A percentile compares a stretch with the other conserved stretches of the same genome.
Evolutionary conservation across 2,888 invertebrate species (phyloP).

Genomic region (Mermis nigrescens): DNA sequence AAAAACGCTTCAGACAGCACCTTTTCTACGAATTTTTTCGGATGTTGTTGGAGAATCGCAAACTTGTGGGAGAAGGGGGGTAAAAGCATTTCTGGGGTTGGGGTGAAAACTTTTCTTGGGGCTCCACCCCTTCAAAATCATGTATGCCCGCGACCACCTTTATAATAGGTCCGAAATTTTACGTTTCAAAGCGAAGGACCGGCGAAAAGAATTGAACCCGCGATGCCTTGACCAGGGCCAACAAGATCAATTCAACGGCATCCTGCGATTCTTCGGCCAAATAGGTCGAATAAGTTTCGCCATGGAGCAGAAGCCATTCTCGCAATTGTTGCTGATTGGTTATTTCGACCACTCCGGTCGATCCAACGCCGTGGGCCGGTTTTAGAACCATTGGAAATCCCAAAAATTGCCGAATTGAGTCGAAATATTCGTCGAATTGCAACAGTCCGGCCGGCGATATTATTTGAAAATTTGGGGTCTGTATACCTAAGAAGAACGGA

Average conservation of each 20-base stretch:
- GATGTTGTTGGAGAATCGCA: no score
- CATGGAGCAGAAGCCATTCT: background rate
- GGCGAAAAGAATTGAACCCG: background rate
- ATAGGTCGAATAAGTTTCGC: background rate
- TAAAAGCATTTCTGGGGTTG: no score
- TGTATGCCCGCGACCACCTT: no score
- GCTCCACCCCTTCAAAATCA: no score
- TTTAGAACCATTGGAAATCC: constrained; percentile 1
- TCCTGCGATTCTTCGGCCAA: background rate
- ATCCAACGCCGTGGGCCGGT: background rate
- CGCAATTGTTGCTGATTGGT: background rate
- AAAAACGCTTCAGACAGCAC: no score
- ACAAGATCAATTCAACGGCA: background rate
- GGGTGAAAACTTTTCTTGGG: no score
- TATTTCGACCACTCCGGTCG: background rate
- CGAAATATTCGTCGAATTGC: background rate
- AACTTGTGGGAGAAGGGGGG: no score
- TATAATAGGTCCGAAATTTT: no score
- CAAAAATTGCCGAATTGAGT: background rate
- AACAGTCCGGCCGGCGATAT: background rate
- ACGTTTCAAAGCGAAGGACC: background rate
- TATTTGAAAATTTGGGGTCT: background rate
- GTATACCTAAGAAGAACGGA: background rate
- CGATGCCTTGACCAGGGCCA: background rate
- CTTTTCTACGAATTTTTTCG: no score